A percentile compares a stretch with the other conserved stretches of the same genome.
Evolutionary conservation across 2,888 invertebrate species (phyloP).

Genomic region (Anorthoa munda): DNA sequence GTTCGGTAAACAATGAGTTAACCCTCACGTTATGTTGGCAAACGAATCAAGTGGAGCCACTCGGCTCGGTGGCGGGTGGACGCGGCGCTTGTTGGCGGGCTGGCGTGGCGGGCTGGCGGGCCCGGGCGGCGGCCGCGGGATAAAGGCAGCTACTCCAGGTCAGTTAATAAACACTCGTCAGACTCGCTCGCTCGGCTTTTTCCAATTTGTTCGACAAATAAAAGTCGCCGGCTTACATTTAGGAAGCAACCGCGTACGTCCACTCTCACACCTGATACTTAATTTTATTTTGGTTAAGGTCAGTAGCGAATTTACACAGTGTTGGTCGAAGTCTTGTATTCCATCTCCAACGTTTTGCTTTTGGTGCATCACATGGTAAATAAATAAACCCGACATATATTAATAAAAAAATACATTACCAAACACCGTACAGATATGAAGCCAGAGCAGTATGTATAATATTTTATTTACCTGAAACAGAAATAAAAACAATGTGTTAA

Average conservation of each 20-base stretch:
- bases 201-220: conserved; percentile 63
- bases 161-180: conserved; percentile 69
- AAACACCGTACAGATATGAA: neutral
- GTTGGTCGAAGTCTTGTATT: neutral
- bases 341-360: neutral
- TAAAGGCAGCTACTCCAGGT: conserved; percentile 55
- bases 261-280: conserved; percentile 20
- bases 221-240: conserved; percentile 30
- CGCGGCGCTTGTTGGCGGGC: conserved; percentile 15
- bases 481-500: conserved; percentile 29
- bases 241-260: conserved; percentile 19
- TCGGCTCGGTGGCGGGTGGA: conserved; percentile 23
- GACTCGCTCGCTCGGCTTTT: conserved; percentile 47
- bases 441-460: neutral
- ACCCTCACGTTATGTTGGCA: conserved; percentile 30
- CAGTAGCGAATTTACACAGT: neutral
- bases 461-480: conserved; percentile 70
- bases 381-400: neutral
- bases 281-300: conserved; percentile 37
- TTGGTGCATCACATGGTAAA: neutral
- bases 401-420: conserved; percentile 31
- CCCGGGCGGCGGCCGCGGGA: conserved; percentile 1
- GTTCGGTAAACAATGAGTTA: conserved; percentile 55
- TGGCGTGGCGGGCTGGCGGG: neutral
- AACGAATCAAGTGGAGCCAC: conserved; percentile 45